Percentiles rank a stretch among this genome's conserved stretches.
phyloP scores from a whole-genome alignment of 1,140 invertebrate species.

The Drosophila sechellia region DNA sequence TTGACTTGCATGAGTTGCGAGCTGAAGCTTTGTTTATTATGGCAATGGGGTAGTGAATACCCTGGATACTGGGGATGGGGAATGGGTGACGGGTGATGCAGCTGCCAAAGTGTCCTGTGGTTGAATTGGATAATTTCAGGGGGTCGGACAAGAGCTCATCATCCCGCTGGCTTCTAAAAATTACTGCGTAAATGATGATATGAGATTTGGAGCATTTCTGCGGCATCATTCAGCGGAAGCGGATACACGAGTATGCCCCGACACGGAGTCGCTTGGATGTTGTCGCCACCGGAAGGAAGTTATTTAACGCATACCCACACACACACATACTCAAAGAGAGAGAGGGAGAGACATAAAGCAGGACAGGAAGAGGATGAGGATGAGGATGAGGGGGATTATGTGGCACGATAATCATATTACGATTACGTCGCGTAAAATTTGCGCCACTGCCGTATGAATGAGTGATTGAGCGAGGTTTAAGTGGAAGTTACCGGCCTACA shows the following conservation, averaged over 20 bases:
- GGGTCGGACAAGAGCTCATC: constrained; percentile 13
- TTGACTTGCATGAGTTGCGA: constrained; percentile 75
- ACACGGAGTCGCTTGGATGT: constrained; percentile 17
- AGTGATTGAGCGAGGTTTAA: constrained; percentile 48
- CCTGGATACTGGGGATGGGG: constrained; percentile 1
- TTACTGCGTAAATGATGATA: constrained; percentile 82
- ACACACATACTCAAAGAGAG: constrained; percentile 5
- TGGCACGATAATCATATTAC: constrained; percentile 80
- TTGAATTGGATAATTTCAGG: constrained; percentile 5
- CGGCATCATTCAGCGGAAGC: constrained; percentile 77
- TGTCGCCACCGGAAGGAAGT: constrained; percentile 75
- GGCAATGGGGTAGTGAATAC: constrained; percentile 11
- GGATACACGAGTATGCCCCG: constrained; percentile 53
- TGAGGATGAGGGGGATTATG: constrained; percentile 55
- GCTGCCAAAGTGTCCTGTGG: constrained; percentile 38
- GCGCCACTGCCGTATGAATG: constrained; percentile 36
- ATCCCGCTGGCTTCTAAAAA: constrained; percentile 72
- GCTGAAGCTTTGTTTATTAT: constrained; percentile 77
- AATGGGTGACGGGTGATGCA: constrained; percentile 17
- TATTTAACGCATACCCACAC: constrained; percentile 74
- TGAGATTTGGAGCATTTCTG: constrained; percentile 80
- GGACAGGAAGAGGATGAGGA: not conserved
- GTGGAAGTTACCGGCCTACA: constrained; percentile 29
- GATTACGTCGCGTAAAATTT: constrained; percentile 82
- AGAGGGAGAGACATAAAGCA: not conserved